Evolutionary conservation across 2,888 invertebrate genomes (phyloP).

Genomic region (Lissonota sp.): DNA sequence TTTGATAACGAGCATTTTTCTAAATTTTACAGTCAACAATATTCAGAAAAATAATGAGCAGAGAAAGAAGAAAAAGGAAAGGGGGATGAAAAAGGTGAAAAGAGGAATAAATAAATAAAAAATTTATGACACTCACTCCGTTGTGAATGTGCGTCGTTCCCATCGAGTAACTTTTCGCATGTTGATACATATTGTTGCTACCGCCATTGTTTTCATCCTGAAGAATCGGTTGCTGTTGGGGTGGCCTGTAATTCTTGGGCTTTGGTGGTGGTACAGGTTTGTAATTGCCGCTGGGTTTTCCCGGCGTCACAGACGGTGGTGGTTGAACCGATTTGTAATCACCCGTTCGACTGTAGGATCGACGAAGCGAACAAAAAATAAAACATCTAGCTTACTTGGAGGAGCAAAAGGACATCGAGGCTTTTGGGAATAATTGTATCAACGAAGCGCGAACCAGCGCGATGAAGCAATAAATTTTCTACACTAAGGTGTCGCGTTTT

Average conservation of each 20-base stretch:
- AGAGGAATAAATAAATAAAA: neutral
- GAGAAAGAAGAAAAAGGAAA: neutral
- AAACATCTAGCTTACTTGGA: slow-evolving; percentile 76
- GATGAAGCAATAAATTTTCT: slow-evolving; percentile 42
- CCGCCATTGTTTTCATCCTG: slow-evolving; percentile 79
- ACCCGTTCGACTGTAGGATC: slow-evolving; percentile 77
- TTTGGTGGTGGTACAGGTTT: slow-evolving; percentile 97
- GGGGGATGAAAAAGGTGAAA: neutral
- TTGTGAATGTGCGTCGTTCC: slow-evolving; percentile 85
- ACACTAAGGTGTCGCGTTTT: slow-evolving; percentile 78
- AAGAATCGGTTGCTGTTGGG: slow-evolving; percentile 82
- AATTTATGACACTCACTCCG: slow-evolving; percentile 81
- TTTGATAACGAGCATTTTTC: no score
- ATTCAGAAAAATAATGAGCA: neutral
- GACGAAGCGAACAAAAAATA: slow-evolving; percentile 47
- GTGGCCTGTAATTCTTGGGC: slow-evolving; percentile 95
- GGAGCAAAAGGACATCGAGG: slow-evolving; percentile 73
- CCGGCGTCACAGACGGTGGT: slow-evolving; percentile 77
- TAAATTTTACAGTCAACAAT: no score
- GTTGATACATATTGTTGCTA: slow-evolving; percentile 82
- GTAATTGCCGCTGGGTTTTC: slow-evolving; percentile 85
- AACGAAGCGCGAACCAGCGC: neutral
- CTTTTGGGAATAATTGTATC: slow-evolving; percentile 20
- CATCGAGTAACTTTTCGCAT: slow-evolving; percentile 85
- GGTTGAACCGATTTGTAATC: slow-evolving; percentile 82